Percentiles rank a stretch among this genome's conserved stretches.
phyloP scores from a whole-genome alignment of 2,888 invertebrate species.

The Chrysolina americana region DNA sequence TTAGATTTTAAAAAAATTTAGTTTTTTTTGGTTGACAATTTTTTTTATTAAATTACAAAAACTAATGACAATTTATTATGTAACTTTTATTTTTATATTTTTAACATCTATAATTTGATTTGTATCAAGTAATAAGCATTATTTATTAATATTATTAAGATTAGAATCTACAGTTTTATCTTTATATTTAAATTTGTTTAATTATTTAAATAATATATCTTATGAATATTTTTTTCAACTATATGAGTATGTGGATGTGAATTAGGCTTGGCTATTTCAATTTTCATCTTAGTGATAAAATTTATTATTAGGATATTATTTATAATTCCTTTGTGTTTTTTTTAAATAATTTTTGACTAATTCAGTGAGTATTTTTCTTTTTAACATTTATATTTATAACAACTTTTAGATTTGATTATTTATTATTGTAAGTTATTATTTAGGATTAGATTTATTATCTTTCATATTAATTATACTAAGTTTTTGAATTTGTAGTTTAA shows the following conservation, averaged over 20 bases:
- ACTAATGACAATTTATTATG: background rate
- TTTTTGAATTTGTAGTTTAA: slow-evolving; percentile 75
- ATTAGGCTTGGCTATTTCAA: slow-evolving; percentile 76
- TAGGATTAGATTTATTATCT: slow-evolving; percentile 72
- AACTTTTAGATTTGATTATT: slow-evolving; percentile 66
- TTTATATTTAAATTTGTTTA: slow-evolving; percentile 50
- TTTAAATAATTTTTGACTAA: slow-evolving; percentile 72
- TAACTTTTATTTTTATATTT: background rate
- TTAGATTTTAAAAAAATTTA: slow-evolving; percentile 77
- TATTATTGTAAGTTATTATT: slow-evolving; percentile 68
- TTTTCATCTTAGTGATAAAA: slow-evolving; percentile 75
- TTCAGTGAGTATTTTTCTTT: slow-evolving; percentile 72
- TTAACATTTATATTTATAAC: slow-evolving; percentile 71
- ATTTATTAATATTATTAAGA: background rate
- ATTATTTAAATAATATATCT: background rate
- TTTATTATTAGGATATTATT: slow-evolving; percentile 71
- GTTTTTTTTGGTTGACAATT: slow-evolving; percentile 76
- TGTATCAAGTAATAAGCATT: background rate
- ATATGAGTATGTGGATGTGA: slow-evolving; percentile 78
- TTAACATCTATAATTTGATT: background rate
- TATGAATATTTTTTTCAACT: slow-evolving; percentile 69
- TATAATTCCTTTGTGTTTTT: slow-evolving; percentile 72
- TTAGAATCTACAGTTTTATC: background rate
- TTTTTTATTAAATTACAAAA: slow-evolving; percentile 24
- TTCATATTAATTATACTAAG: slow-evolving; percentile 74